These are phyloP conservation scores for Malacoctenus gilli DNA, from an alignment of 2,797 vertebrate genomes.

Conservation along the genomic window DNA sequence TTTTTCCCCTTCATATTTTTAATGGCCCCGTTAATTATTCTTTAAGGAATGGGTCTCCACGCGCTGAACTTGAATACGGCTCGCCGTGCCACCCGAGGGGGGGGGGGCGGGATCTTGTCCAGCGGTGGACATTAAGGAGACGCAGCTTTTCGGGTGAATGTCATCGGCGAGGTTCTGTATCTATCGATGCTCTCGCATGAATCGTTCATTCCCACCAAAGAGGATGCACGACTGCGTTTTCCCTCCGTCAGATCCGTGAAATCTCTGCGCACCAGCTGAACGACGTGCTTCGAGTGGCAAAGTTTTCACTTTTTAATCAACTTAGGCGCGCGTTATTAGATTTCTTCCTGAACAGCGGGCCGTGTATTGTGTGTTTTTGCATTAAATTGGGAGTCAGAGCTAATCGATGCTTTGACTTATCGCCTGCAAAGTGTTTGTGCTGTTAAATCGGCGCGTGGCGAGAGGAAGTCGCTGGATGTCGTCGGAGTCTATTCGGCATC, in stretches of 20 bases:
- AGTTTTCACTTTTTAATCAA: conserved; percentile 23
- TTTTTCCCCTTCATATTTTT: conserved; percentile 69
- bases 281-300: conserved; percentile 6
- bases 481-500: neutral
- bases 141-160: conserved; percentile 61
- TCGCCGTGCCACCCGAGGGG: conserved; percentile 58
- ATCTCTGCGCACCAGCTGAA: conserved; percentile 12
- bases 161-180: conserved; percentile 53
- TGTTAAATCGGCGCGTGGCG: neutral
- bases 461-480: conserved; percentile 1
- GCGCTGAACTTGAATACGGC: conserved; percentile 63
- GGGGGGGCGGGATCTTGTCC: too few relatives aligned
- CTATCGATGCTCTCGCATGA: conserved; percentile 54
- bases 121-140: conserved; percentile 62
- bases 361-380: conserved; percentile 4
- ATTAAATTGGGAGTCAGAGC: conserved; percentile 9
- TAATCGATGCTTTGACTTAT: conserved; percentile 14
- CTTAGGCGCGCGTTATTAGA: conserved; percentile 10
- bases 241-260: conserved; percentile 15
- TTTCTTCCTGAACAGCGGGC: conserved; percentile 3
- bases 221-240: conserved; percentile 26
- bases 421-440: neutral
- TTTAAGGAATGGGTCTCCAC: conserved; percentile 78
- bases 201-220: conserved; percentile 39
- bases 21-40: conserved; percentile 83